These are phyloP conservation scores for Psittacula cyanocephala DNA, from an alignment of 2,113 vertebrate genomes.

Conservation along the genomic window DNA sequence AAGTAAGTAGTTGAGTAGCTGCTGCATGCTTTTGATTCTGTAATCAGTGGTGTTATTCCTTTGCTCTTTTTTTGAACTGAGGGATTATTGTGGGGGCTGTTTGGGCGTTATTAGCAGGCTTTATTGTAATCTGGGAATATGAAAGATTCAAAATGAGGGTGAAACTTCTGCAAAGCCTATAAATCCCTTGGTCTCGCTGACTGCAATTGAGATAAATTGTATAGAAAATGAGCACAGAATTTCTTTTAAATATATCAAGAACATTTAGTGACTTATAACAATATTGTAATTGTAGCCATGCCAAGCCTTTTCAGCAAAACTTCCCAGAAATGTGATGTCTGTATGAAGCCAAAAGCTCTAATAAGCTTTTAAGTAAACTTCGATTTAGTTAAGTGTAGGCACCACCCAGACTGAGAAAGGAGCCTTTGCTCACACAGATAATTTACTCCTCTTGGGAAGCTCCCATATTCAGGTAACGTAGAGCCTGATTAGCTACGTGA, in stretches of 20 bases:
- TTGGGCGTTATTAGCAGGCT: background rate
- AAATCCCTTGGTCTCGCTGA: background rate
- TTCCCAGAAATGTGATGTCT: slow-evolving; percentile 52
- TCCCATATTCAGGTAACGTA: background rate
- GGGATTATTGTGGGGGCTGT: background rate
- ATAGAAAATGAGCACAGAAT: background rate
- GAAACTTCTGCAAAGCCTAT: background rate
- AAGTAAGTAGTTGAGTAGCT: background rate
- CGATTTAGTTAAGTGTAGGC: slow-evolving; percentile 36
- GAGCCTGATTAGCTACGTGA: background rate
- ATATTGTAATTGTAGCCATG: slow-evolving; percentile 42
- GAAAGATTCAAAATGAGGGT: background rate
- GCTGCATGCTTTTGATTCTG: background rate
- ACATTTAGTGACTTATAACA: slow-evolving; percentile 14
- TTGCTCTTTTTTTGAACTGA: background rate
- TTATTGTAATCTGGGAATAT: background rate
- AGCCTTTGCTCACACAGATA: background rate
- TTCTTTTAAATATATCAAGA: slow-evolving; percentile 13
- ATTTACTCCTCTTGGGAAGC: slow-evolving; percentile 24
- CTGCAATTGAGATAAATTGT: background rate
- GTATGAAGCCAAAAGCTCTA: slow-evolving; percentile 3
- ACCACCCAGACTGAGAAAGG: background rate
- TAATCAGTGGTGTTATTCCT: background rate
- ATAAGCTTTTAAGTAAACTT: slow-evolving; percentile 47
- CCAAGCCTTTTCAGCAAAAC: slow-evolving; percentile 44